A percentile compares a stretch with the other conserved stretches of the same genome.
Evolutionary conservation across 1,140 invertebrate genomes (phyloP).

Genomic region (Lutraria rhynchaena): DNA sequence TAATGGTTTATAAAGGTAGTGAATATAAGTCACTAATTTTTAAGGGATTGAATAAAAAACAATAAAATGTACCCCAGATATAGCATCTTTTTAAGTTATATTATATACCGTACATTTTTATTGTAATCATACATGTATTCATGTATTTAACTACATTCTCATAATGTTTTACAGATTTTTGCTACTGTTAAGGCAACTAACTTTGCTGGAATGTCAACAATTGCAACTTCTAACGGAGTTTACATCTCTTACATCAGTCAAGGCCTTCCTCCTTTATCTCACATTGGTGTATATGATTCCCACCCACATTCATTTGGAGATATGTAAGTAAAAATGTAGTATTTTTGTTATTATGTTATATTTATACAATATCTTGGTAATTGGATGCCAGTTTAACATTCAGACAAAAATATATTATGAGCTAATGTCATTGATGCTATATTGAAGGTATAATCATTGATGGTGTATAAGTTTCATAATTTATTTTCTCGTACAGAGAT

Average conservation of each 20-base stretch:
- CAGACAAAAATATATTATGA: too few species aligned
- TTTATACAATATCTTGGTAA: too few species aligned
- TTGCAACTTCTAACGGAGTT: slow-evolving; percentile 64
- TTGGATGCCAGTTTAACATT: too few species aligned
- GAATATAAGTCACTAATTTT: neutral
- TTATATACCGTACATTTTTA: neutral
- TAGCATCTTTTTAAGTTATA: neutral
- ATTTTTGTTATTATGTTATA: too few species aligned
- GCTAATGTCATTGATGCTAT: too few species aligned
- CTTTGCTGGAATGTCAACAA: slow-evolving; percentile 59
- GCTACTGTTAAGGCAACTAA: slow-evolving; percentile 65
- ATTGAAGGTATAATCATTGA: neutral
- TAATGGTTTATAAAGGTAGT: too few species aligned
- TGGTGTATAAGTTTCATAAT: neutral
- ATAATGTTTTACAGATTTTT: slow-evolving; percentile 49
- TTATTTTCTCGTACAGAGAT: slow-evolving; percentile 52
- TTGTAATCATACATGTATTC: neutral
- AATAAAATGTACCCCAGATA: neutral
- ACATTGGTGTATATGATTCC: slow-evolving; percentile 59
- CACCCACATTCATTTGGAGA: slow-evolving; percentile 50
- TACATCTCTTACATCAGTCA: slow-evolving; percentile 65
- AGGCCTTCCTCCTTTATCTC: slow-evolving; percentile 51
- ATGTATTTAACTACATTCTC: neutral
- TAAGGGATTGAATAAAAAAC: too few species aligned
- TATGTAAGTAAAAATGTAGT: slow-evolving; percentile 65